These are phyloP conservation scores for Antedon mediterranea DNA, from an alignment of 53 echinoderm and acorn worm genomes.

Conservation along the genomic window DNA sequence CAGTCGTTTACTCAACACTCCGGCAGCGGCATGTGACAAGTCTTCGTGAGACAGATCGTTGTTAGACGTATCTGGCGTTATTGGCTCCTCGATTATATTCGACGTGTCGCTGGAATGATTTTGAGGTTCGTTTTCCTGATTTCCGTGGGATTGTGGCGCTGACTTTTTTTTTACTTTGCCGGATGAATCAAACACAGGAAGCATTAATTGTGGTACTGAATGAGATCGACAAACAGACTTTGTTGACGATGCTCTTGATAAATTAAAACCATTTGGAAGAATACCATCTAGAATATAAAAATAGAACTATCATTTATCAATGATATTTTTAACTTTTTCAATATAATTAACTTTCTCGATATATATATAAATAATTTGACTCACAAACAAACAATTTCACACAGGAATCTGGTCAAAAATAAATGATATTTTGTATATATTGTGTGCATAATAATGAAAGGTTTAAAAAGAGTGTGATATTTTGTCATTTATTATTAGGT, in stretches of 20 bases:
- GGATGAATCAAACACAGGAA: not conserved
- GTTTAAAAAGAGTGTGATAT: too few relatives aligned
- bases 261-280: not conserved
- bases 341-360: too few relatives aligned
- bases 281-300: not conserved
- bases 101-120: not conserved
- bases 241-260: not conserved
- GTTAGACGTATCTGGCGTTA: not conserved
- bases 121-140: not conserved
- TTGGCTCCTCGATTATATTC: not conserved
- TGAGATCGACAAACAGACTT: not conserved
- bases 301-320: too few relatives aligned
- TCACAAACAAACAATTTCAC: too few relatives aligned
- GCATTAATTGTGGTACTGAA: not conserved
- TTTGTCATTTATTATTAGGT: too few relatives aligned
- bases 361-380: too few relatives aligned
- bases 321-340: too few relatives aligned
- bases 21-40: not conserved
- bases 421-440: too few relatives aligned
- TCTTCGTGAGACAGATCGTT: not conserved
- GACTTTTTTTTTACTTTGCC: not conserved
- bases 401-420: too few relatives aligned
- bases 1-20: slow-evolving; percentile 10
- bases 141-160: not conserved
- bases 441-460: too few relatives aligned